These are phyloP conservation scores for Geococcyx californianus DNA, from an alignment of 2,113 vertebrate genomes.

Conservation along the genomic window DNA sequence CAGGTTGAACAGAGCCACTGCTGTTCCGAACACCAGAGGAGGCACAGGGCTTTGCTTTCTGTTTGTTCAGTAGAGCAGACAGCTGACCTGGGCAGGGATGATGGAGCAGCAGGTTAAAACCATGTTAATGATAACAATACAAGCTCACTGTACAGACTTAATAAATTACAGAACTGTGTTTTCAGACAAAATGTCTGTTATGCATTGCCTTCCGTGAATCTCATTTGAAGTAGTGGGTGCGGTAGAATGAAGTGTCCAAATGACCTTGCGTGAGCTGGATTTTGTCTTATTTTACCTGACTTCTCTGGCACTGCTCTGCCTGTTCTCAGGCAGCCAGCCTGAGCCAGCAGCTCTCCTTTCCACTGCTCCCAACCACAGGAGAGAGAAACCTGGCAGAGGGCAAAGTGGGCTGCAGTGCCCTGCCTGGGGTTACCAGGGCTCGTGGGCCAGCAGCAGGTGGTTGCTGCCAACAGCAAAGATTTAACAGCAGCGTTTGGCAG, in stretches of 20 bases:
- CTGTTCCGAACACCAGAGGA: background rate
- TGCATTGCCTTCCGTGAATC: background rate
- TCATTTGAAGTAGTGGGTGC: background rate
- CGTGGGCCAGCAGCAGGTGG: background rate
- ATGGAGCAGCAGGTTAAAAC: background rate
- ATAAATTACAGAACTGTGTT: conserved; percentile 26
- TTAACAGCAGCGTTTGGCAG: background rate
- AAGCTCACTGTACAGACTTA: background rate
- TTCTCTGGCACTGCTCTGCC: background rate
- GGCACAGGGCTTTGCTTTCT: background rate
- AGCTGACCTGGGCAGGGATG: background rate
- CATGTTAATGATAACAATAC: background rate
- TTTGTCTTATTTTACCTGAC: background rate
- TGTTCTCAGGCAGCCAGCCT: background rate
- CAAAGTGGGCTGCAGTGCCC: background rate
- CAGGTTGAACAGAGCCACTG: background rate
- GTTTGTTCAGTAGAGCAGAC: background rate
- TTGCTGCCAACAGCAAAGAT: background rate
- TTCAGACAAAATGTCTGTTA: background rate
- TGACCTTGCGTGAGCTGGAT: background rate
- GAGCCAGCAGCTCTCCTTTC: accelerated
- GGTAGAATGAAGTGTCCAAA: background rate
- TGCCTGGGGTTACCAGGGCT: accelerated
- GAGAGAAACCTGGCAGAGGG: background rate
- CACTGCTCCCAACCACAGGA: no score